Percentiles rank a stretch among this genome's conserved stretches.
Conservation (phyloP, 2,797 vertebrate species). For the Tinamus major region DNA sequence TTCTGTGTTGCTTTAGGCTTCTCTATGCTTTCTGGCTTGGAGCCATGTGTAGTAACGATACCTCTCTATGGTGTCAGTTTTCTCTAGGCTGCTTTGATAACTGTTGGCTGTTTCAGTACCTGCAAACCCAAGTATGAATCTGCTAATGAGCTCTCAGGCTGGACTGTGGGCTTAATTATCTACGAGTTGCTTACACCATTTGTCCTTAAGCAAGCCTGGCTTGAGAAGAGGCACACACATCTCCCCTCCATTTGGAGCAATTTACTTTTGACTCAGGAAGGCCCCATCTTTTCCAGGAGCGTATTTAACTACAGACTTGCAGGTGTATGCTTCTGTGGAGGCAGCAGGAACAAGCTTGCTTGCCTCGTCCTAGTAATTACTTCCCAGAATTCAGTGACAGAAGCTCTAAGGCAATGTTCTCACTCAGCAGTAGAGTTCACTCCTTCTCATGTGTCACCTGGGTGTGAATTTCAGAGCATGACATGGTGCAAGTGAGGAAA, state of each 20-base stretch:
- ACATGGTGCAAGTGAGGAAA: not conserved
- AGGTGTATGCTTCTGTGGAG: not conserved
- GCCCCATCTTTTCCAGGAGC: not conserved
- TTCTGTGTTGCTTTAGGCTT: not conserved
- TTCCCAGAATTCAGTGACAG: not conserved
- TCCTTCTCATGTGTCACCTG: not conserved
- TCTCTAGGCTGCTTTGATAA: not conserved
- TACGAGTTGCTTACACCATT: not conserved
- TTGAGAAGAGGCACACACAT: not conserved
- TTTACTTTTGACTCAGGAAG: not conserved
- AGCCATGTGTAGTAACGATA: not conserved
- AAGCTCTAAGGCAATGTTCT: not conserved
- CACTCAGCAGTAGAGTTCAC: not conserved
- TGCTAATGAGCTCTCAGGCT: not conserved
- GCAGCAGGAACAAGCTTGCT: not conserved
- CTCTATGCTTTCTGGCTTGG: not conserved
- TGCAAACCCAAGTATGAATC: not conserved
- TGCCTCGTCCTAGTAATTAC: not conserved
- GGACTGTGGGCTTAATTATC: not conserved
- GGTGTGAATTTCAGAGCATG: not conserved
- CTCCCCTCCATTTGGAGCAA: not conserved
- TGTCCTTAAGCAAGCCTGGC: not conserved
- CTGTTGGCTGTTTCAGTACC: not conserved
- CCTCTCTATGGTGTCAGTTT: fast-evolving
- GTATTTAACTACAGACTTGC: not conserved